A percentile compares a stretch with the other conserved stretches of the same genome.
Conservation (phyloP, 2,888 invertebrate genomes). For the Abrostola tripartita region DNA sequence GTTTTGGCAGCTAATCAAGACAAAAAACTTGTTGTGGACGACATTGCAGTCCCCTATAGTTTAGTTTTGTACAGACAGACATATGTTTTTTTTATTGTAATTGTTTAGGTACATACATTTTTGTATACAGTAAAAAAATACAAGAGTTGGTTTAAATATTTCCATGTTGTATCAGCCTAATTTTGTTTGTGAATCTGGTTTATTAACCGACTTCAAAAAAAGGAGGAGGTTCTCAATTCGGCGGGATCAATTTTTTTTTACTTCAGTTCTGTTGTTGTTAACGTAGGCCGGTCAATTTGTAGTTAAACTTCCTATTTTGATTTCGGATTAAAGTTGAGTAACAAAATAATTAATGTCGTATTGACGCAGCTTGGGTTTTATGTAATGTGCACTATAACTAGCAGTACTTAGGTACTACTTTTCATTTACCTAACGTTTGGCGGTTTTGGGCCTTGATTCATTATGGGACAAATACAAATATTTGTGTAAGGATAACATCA, state of each 20-base stretch:
- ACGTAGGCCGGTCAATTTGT: conserved; percentile 24
- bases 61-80: conserved; percentile 22
- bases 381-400: too few relatives aligned
- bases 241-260: too few relatives aligned
- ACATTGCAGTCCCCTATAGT: conserved; percentile 48
- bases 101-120: conserved; percentile 44
- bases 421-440: too few relatives aligned
- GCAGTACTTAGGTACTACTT: too few relatives aligned
- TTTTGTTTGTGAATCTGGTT: conserved; percentile 33
- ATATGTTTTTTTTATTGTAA: conserved; percentile 37
- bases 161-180: conserved; percentile 21
- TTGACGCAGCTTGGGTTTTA: background rate
- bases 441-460: too few relatives aligned
- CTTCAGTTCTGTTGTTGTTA: conserved; percentile 22
- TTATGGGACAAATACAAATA: too few relatives aligned
- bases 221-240: too few relatives aligned
- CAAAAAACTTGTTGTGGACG: conserved; percentile 35
- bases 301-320: conserved; percentile 24
- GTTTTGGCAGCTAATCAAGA: conserved; percentile 48
- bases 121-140: conserved; percentile 17
- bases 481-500: too few relatives aligned
- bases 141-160: conserved; percentile 24
- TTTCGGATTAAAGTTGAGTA: conserved; percentile 5
- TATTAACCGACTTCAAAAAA: too few relatives aligned
- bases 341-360: conserved; percentile 2